phyloP scores from a whole-genome alignment of 2,113 vertebrate species.

The Psammodynastes pulverulentus region DNA sequence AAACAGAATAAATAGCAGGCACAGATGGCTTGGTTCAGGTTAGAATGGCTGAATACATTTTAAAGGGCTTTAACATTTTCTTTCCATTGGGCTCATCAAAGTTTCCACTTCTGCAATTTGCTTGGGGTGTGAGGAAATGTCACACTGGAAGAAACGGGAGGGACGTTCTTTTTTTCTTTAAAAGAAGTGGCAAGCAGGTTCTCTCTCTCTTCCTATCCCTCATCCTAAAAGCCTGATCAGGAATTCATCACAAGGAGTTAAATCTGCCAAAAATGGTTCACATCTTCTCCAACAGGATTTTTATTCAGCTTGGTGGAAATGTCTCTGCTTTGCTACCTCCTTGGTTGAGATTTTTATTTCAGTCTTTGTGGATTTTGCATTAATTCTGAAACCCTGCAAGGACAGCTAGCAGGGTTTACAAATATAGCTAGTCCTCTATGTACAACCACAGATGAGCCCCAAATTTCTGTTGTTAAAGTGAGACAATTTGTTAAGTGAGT shows the following conservation, averaged over 20 bases:
- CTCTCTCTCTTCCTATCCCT: neutral
- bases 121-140: neutral
- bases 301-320: neutral
- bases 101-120: neutral
- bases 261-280: neutral
- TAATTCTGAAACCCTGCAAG: neutral
- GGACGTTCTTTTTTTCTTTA: neutral
- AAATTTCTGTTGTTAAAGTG: too few relatives aligned
- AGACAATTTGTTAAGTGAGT: too few relatives aligned
- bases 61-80: neutral
- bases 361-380: neutral
- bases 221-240: neutral
- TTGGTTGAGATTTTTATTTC: neutral
- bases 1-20: neutral
- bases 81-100: neutral
- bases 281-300: neutral
- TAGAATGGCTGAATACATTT: neutral
- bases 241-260: neutral
- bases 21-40: neutral
- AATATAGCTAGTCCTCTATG: too few relatives aligned
- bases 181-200: neutral
- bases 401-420: neutral
- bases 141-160: neutral
- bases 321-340: neutral
- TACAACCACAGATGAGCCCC: too few relatives aligned